Conservation (phyloP, 2,888 invertebrate genomes). For the Diogma glabrata region DNA sequence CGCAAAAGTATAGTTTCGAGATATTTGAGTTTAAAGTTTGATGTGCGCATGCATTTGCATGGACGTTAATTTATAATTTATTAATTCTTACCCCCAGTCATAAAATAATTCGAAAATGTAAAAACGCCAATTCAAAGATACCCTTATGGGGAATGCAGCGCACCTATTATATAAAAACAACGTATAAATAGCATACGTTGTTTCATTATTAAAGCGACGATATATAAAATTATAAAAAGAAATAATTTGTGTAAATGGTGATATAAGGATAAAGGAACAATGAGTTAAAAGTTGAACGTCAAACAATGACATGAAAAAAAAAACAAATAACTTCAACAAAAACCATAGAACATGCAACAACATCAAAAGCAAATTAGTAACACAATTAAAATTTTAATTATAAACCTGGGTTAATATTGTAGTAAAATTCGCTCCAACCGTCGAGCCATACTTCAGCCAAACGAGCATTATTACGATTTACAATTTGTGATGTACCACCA, state of each 20-base stretch:
- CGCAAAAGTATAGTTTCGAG: too few relatives aligned
- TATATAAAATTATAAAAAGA: not conserved
- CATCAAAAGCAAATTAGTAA: slow-evolving; percentile 11
- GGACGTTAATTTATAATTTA: too few relatives aligned
- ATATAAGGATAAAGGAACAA: not conserved
- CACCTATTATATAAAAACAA: too few relatives aligned
- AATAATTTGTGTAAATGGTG: not conserved
- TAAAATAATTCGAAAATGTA: too few relatives aligned
- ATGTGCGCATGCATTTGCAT: too few relatives aligned
- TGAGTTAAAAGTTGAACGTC: not conserved
- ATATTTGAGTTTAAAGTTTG: too few relatives aligned
- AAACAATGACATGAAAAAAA: not conserved
- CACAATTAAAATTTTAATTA: slow-evolving; percentile 5
- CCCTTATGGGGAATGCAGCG: too few relatives aligned
- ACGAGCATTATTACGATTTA: slow-evolving; percentile 97
- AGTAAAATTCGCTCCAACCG: slow-evolving; percentile 98
- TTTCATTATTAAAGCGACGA: too few relatives aligned
- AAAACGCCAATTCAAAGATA: too few relatives aligned
- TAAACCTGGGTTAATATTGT: slow-evolving; percentile 94
- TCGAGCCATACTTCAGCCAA: slow-evolving; percentile 99
- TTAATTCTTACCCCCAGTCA: too few relatives aligned
- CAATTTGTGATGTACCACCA: slow-evolving; percentile 91
- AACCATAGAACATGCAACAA: slow-evolving; percentile 10
- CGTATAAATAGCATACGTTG: too few relatives aligned
- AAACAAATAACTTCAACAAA: slow-evolving; percentile 6